Evolutionary conservation across 1,140 invertebrate genomes (phyloP).

Genomic region (Varroa destructor): DNA sequence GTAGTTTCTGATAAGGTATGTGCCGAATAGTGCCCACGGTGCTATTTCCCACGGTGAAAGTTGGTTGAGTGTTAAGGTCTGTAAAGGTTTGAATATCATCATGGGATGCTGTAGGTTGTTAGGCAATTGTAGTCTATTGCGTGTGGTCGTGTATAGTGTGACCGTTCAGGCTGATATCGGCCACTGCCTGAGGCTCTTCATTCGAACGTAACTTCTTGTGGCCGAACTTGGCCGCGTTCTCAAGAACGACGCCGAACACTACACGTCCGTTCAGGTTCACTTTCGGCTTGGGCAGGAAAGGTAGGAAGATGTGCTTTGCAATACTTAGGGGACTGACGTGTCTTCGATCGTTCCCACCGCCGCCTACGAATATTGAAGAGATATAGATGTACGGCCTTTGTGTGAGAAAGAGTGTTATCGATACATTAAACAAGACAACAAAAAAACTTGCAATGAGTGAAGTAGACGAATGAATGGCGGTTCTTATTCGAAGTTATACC

Average conservation of each 20-base stretch:
- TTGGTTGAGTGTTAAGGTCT: no score
- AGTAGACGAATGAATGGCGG: no score
- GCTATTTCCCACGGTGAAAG: no score
- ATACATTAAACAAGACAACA: no score
- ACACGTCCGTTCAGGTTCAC: conserved; percentile 29
- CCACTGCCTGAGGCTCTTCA: conserved; percentile 11
- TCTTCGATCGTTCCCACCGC: neutral
- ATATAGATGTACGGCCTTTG: no score
- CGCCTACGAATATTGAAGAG: neutral
- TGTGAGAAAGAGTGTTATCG: no score
- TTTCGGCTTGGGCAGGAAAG: conserved; percentile 25
- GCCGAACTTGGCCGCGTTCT: conserved; percentile 28
- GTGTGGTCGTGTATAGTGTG: conserved; percentile 20
- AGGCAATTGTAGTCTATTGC: neutral
- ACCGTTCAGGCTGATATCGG: conserved; percentile 27
- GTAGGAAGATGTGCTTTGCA: conserved; percentile 25
- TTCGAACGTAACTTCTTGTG: neutral
- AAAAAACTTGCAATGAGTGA: no score
- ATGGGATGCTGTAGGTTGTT: no score
- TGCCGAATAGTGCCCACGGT: no score
- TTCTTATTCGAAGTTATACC: no score
- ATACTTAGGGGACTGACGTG: conserved; percentile 10
- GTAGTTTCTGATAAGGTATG: no score
- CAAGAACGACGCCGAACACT: conserved; percentile 30
- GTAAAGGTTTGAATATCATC: no score